Evolutionary conservation across 2,113 vertebrate species (phyloP).

Genomic region (Aix galericulata): DNA sequence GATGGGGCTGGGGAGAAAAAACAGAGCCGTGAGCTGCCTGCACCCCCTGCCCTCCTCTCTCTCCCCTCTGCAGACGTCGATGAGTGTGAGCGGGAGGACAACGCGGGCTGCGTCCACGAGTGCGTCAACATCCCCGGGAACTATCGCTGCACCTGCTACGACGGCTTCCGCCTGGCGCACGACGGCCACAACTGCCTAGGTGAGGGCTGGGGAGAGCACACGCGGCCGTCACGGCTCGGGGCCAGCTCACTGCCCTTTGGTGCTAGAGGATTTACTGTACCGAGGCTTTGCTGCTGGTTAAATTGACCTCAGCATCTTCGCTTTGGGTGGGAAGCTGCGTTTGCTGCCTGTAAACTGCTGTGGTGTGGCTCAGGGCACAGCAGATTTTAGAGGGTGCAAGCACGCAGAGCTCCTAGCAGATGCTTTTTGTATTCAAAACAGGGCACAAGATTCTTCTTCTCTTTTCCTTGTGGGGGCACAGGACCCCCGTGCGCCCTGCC

Average conservation of each 20-base stretch:
- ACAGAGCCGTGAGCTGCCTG: rapidly evolving
- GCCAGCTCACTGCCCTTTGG: not conserved
- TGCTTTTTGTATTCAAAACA: not conserved
- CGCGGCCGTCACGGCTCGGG: no score
- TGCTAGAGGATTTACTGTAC: not conserved
- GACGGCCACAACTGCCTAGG: conserved; percentile 97
- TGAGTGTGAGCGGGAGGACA: conserved; percentile 93
- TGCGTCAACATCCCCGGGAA: conserved; percentile 98
- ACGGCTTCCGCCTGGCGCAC: conserved; percentile 94
- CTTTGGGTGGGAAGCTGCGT: not conserved
- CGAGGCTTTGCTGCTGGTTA: not conserved
- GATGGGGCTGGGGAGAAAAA: not conserved
- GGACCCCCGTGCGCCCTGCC: not conserved
- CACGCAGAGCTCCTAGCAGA: not conserved
- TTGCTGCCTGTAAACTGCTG: not conserved
- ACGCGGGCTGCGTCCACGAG: conserved; percentile 94
- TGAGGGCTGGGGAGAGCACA: conserved; percentile 53
- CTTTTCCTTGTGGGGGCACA: not conserved
- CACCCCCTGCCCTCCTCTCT: not conserved
- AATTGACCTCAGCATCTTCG: not conserved
- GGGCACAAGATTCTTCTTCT: not conserved
- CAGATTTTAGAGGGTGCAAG: not conserved
- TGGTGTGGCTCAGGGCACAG: not conserved
- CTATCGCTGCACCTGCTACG: conserved; percentile 97
- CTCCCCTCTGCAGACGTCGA: conserved; percentile 85